Evolutionary conservation across 2,888 invertebrate genomes (phyloP), one percentile per base, ranked within the genome.

Genomic region (Phania funesta): DNA sequence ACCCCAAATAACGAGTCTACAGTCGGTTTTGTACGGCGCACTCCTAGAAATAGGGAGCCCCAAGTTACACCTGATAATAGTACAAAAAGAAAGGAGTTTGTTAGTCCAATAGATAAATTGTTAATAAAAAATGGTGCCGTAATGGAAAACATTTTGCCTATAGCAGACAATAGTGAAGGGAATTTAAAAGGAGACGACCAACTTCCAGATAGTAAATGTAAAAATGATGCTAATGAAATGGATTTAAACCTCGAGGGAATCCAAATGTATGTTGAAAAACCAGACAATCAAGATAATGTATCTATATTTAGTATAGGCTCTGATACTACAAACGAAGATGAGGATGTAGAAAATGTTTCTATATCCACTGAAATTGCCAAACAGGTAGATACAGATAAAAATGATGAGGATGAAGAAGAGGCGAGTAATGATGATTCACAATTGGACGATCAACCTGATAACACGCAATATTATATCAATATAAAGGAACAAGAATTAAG

Each of bases 61-160:
- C 68, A 26, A 8, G 58, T 38, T 16, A 73, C 85, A 2, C 83
- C 84, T 18, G 75, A 80, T 4, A 67, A 13, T 35, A 67, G 48
- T 52, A 29, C 44, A 74, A 81, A 41, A 18, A 71, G 83, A 38
- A 86, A 85, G 65, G 83, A 60, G n/a, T 88, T 86, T 80, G 85
- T 88, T 48, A 90, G 90, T 83, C 90, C 91, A 2, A 90, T 91
- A 32, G 90, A 90, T 54, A 90, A 90, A 41, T 79, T 90, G 35
- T 83, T 90, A 1, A 86, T 87, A 0, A 90, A 89, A 54, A 90
- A 90, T 80, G 89, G 89, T 8, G 86, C 87, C 2, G 85, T 74
- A 11, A 87, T 87, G n/a, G 87, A 87, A 3, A 50, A 32, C 20
- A 64, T 54, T 22, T 84, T 84, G 16, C 56, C 81, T 7, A 80